These are phyloP conservation scores for Drosophila mayri DNA, from an alignment of 1,140 invertebrate genomes.

Conservation along the genomic window DNA sequence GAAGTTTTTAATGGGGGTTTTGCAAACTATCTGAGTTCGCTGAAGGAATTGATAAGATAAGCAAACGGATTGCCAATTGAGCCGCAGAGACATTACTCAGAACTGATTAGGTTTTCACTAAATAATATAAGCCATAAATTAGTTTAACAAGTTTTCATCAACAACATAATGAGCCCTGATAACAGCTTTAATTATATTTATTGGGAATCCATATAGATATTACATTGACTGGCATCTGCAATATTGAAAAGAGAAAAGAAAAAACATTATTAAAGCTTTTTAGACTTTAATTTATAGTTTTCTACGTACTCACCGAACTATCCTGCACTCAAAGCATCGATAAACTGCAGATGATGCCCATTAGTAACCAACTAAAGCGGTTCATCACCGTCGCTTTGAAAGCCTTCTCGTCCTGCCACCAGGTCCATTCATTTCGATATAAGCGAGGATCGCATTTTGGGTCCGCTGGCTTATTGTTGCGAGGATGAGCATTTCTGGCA, in stretches of 20 bases:
- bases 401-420: slow-evolving; percentile 66
- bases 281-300: neutral
- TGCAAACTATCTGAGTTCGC: slow-evolving; percentile 22
- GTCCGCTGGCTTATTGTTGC: slow-evolving; percentile 63
- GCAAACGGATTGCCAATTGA: neutral
- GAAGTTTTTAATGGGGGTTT: slow-evolving; percentile 27
- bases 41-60: slow-evolving; percentile 29
- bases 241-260: neutral
- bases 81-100: slow-evolving; percentile 2
- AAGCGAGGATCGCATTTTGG: slow-evolving; percentile 44
- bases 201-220: neutral
- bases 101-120: neutral
- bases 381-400: neutral
- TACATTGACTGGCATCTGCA: neutral
- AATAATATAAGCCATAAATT: slow-evolving; percentile 18
- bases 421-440: slow-evolving; percentile 73
- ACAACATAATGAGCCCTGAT: neutral
- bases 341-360: neutral
- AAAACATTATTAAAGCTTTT: too few relatives aligned
- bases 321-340: neutral
- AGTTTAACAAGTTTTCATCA: neutral
- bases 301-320: neutral
- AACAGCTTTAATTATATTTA: neutral
- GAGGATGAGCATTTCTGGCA: slow-evolving; percentile 40
- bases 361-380: neutral